Base-by-base conservation (phyloP, 2,797 vertebrate genomes). In the Dicrostonyx torquatus region DNA sequence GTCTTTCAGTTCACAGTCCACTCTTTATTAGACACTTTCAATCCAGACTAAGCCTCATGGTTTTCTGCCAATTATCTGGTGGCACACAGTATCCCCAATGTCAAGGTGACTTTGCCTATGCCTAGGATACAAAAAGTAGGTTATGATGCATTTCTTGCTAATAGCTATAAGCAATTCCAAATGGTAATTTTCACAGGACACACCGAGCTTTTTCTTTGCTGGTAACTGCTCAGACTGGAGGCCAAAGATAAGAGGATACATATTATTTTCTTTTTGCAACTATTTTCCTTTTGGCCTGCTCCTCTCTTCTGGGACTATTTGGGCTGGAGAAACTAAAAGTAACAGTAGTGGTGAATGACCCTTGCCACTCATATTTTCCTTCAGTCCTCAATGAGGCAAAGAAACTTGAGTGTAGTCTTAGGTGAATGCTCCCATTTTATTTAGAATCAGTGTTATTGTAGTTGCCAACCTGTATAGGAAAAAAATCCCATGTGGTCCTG, bases 41-140 rank as follows among this genome's bases (percentile, higher is more conserved):
- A 80, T 48, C 43, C 12, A 94, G 31, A 12, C 45, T 86, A 77
- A 91, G 60, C 79, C 93, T 24, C 91, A 79, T 94, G 89, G 88
- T 95, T 95, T 95, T 87, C 78, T 89, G 86, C 34, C 86, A 92
- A 78, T 95, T 95, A 95, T 87, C 93, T 95, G 75, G 58, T 86
- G 53, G 60, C 15, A 40, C 37, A 64, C 24, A 92, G 26, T n/a
- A 31, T 53, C 43, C 34, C 26, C 95, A 92, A 90, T 95, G 94
- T 97, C 96, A 96, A 89, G 83, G 95, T 96, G 94, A 96, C 91
- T 97, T 92, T 91, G 68, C 70, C 72, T 91, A 88, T 13, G 58
- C 29, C 64, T 12, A 13, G 66, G 62, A 91, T 31, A 89, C 34
- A 86, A 91, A 80, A 94, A 94, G 72, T 66, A 40, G 78, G 82